Evolutionary conservation across 2,888 invertebrate genomes (phyloP), one percentile per base, ranked within the genome.

Genomic region (Plebejus argus): DNA sequence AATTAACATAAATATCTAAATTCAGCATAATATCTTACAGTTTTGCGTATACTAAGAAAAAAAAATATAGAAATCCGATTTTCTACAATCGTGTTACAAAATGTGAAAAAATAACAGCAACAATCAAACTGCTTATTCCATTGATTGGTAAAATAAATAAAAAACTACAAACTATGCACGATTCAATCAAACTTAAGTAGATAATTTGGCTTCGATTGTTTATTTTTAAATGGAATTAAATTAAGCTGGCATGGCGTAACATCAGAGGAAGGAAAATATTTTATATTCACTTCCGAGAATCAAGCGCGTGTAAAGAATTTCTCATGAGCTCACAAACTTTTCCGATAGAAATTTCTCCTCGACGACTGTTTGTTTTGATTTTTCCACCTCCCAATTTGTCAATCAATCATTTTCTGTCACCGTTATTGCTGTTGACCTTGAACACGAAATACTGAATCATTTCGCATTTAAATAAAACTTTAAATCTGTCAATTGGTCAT

Each of bases 241-340:
- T 53, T 18, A 18, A 53, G 18, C 53, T 53, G 53, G 53, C 53
- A 10, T 53, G 53, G 53, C 53, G 20, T 10, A 20, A 12, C 61
- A 61, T 61, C 61, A 23, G 4, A 23, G 61, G 61, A 23, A 23
- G 23, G 12, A 23, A 61, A 58, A 58, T 10, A 28, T 28, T 28
- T 61, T 61, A 61, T 61, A 61, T 61, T 61, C 61, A 23, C 61
- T 23, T 61, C 61, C 61, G 23, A 23, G 61, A 23, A 8, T 12
- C 61, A 61, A 20, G 61, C 61, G 61, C 23, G 61, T 61, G 23
- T 61, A 12, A 61, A 61, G 61, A 61, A 61, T 61, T 23, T 20
- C 23, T 23, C 10, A 61, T 61, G 23, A 58, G 23, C 61, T 23
- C 23, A 10, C 23, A 61, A 61, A 61, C 23, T 61, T 61, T 20